phyloP scores from a whole-genome alignment of 64 coral and sea anemone species.

The Stichodactyla helianthus region DNA sequence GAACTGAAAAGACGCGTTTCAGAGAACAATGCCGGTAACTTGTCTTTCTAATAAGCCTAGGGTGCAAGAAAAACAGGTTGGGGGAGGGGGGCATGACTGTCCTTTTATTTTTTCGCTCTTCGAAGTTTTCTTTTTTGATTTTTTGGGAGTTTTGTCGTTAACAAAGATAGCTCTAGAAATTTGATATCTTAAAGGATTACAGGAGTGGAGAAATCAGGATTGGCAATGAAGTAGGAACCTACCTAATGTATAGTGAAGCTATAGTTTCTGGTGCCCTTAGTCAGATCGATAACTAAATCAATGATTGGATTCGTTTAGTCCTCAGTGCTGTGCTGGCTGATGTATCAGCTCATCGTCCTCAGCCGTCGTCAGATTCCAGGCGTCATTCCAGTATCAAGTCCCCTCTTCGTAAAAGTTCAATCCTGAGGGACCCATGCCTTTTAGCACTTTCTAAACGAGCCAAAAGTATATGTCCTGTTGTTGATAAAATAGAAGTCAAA shows the following conservation, averaged over 20 bases:
- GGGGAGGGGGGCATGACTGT: too few species aligned
- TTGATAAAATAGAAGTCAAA: slow-evolving; percentile 34
- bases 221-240: too few species aligned
- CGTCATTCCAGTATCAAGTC: not conserved
- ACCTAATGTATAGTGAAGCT: too few species aligned
- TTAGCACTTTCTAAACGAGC: slow-evolving; percentile 1
- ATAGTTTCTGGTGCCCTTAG: too few species aligned
- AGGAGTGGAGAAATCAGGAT: too few species aligned
- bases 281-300: not conserved
- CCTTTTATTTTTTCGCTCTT: too few species aligned
- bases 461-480: slow-evolving; percentile 9
- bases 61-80: too few species aligned
- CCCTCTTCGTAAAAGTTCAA: not conserved
- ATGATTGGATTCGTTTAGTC: not conserved
- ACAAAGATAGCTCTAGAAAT: too few species aligned
- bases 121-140: too few species aligned
- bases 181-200: too few species aligned
- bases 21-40: slow-evolving; percentile 60
- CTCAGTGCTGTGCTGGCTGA: slow-evolving; percentile 12
- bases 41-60: not conserved
- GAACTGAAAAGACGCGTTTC: slow-evolving; percentile 73
- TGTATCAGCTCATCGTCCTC: not conserved
- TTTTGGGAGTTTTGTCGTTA: too few species aligned
- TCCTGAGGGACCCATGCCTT: not conserved
- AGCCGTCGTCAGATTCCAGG: not conserved